A percentile compares a stretch with the other conserved stretches of the same genome.
phyloP scores from a whole-genome alignment of 2,888 invertebrate species.

The Axea sp. region DNA sequence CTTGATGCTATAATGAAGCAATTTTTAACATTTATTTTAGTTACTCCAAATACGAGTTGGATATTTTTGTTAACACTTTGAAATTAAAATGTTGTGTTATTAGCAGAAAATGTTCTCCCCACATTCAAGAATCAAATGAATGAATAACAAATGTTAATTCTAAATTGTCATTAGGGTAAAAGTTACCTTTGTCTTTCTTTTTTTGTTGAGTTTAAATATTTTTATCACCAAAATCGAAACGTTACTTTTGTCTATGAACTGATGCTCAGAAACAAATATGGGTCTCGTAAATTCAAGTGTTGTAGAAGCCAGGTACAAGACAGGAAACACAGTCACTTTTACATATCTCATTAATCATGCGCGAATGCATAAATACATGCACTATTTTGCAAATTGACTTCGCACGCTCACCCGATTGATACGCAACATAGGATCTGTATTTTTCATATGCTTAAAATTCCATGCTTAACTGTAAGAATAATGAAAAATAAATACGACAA shows the following conservation, averaged over 20 bases:
- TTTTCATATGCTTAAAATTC: constrained; percentile 66
- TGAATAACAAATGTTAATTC: too few relatives aligned
- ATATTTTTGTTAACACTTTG: too few relatives aligned
- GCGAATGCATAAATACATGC: constrained; percentile 52
- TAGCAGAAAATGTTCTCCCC: too few relatives aligned
- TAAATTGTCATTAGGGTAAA: too few relatives aligned
- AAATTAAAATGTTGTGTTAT: too few relatives aligned
- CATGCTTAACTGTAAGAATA: too few relatives aligned
- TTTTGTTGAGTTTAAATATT: too few relatives aligned
- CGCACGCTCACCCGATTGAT: constrained; percentile 66
- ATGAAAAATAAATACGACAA: constrained; percentile 64
- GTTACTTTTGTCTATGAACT: constrained; percentile 10
- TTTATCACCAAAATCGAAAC: neutral
- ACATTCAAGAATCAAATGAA: too few relatives aligned
- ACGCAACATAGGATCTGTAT: constrained; percentile 68
- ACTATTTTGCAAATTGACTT: constrained; percentile 69
- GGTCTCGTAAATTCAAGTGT: constrained; percentile 36
- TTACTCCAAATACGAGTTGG: too few relatives aligned
- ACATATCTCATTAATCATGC: constrained; percentile 59
- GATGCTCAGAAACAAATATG: constrained; percentile 29
- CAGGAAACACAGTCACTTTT: constrained; percentile 52
- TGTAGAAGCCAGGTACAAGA: constrained; percentile 48
- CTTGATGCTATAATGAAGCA: too few relatives aligned
- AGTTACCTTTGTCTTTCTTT: too few relatives aligned
- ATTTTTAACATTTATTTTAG: too few relatives aligned